phyloP scores from a whole-genome alignment of 2,797 vertebrate species.

The Caiman crocodilus region DNA sequence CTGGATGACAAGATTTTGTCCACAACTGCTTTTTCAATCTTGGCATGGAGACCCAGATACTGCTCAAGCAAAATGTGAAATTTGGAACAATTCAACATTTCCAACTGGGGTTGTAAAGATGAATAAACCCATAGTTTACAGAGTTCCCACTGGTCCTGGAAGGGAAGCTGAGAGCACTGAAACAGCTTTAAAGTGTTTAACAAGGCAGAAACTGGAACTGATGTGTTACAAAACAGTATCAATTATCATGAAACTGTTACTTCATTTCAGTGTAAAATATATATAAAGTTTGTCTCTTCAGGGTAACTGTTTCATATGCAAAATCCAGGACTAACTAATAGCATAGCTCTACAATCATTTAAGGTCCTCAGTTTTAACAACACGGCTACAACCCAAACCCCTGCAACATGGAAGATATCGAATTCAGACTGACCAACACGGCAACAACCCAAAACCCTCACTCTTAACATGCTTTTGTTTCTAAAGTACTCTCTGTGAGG shows the following conservation, averaged over 20 bases:
- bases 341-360: not conserved
- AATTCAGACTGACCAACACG: no score
- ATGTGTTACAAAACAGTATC: conserved; percentile 68
- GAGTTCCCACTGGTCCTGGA: conserved; percentile 21
- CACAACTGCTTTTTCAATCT: not conserved
- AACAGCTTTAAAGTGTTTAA: conserved; percentile 64
- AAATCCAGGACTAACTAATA: not conserved
- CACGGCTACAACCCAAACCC: no score
- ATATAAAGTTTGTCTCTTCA: conserved; percentile 47
- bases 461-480: not conserved
- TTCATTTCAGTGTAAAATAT: conserved; percentile 58
- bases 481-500: conserved; percentile 10
- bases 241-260: conserved; percentile 61
- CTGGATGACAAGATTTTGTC: not conserved
- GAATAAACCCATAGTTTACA: not conserved
- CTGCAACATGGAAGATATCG: no score
- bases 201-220: conserved; percentile 75
- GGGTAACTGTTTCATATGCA: not conserved
- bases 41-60: not conserved
- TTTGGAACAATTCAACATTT: conserved; percentile 8
- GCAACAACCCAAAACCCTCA: not conserved
- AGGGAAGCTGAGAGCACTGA: conserved; percentile 10
- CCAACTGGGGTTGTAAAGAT: not conserved
- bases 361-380: not conserved
- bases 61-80: not conserved